A percentile compares a stretch with the other conserved stretches of the same genome.
These are phyloP conservation scores for Neoascia interrupta DNA, from an alignment of 2,888 invertebrate species.

Conservation along the genomic window DNA sequence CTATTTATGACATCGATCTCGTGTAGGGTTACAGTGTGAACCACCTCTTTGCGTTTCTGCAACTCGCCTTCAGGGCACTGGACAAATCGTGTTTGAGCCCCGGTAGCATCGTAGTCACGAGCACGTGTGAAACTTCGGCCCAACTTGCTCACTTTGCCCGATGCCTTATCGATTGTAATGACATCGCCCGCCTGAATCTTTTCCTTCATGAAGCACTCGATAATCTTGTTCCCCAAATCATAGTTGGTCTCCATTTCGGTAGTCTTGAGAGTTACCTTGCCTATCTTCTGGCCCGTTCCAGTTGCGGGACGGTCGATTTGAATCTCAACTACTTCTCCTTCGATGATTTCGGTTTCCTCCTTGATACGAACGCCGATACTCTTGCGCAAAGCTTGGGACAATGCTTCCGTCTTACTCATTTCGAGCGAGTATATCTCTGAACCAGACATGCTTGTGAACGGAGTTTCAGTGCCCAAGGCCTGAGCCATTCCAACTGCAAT, in stretches of 20 bases:
- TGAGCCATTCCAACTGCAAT: conserved; percentile 98
- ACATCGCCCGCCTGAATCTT: conserved; percentile 98
- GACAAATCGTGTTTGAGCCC: conserved; percentile 92
- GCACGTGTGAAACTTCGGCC: conserved; percentile 98
- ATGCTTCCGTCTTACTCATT: conserved; percentile 99
- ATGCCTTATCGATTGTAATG: conserved; percentile 98
- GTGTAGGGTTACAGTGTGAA: conserved; percentile 98
- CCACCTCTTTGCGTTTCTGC: conserved; percentile 98
- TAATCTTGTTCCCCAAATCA: conserved; percentile 98
- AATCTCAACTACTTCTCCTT: conserved; percentile 99
- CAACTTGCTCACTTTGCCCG: conserved; percentile 93
- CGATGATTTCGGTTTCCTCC: conserved; percentile 99
- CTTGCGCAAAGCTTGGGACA: conserved; percentile 97
- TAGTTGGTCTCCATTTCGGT: conserved; percentile 99
- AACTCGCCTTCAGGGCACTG: conserved; percentile 99
- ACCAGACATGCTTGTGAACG: conserved; percentile 99
- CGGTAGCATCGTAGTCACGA: conserved; percentile 98
- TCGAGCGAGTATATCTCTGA: conserved; percentile 99
- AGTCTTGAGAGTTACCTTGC: conserved; percentile 97
- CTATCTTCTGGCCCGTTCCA: conserved; percentile 88
- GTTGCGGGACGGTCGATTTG: conserved; percentile 97
- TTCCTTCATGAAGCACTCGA: conserved; percentile 96
- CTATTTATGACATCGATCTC: conserved; percentile 99
- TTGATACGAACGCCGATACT: conserved; percentile 98
- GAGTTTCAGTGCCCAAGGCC: conserved; percentile 95